These are phyloP conservation scores for Agrochola circellaris DNA, from an alignment of 2,888 invertebrate genomes.

Conservation along the genomic window DNA sequence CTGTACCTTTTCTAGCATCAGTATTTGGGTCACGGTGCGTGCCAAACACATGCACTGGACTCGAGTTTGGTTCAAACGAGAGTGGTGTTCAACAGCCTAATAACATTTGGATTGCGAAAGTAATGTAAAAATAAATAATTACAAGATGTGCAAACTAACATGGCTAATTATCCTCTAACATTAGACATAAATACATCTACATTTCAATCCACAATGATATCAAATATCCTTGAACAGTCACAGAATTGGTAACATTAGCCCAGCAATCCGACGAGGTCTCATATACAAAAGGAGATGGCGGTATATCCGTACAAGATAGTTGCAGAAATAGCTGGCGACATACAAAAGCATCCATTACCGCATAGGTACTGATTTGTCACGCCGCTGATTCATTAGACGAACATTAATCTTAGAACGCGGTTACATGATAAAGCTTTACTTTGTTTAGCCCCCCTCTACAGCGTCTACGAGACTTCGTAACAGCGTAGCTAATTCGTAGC, in stretches of 20 bases:
- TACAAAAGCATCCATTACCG: slow-evolving; percentile 67
- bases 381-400: slow-evolving; percentile 85
- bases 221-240: slow-evolving; percentile 16
- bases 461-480: slow-evolving; percentile 60
- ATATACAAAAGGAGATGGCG: slow-evolving; percentile 29
- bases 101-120: too few relatives aligned
- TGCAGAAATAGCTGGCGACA: slow-evolving; percentile 51
- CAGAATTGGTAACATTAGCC: slow-evolving; percentile 30
- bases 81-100: too few relatives aligned
- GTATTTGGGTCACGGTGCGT: too few relatives aligned
- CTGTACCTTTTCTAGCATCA: too few relatives aligned
- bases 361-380: slow-evolving; percentile 85
- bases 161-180: neutral
- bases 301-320: slow-evolving; percentile 46
- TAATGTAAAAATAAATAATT: neutral
- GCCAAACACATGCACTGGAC: too few relatives aligned
- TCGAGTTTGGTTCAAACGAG: too few relatives aligned
- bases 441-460: slow-evolving; percentile 72
- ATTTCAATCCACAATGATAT: slow-evolving; percentile 5
- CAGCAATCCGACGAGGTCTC: slow-evolving; percentile 16
- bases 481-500: slow-evolving; percentile 58
- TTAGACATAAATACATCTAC: slow-evolving; percentile 3
- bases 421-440: slow-evolving; percentile 78
- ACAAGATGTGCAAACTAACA: neutral
- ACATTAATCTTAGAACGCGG: slow-evolving; percentile 84